Base-by-base conservation (phyloP, 2,888 invertebrate species). In the Gerris lacustris region DNA sequence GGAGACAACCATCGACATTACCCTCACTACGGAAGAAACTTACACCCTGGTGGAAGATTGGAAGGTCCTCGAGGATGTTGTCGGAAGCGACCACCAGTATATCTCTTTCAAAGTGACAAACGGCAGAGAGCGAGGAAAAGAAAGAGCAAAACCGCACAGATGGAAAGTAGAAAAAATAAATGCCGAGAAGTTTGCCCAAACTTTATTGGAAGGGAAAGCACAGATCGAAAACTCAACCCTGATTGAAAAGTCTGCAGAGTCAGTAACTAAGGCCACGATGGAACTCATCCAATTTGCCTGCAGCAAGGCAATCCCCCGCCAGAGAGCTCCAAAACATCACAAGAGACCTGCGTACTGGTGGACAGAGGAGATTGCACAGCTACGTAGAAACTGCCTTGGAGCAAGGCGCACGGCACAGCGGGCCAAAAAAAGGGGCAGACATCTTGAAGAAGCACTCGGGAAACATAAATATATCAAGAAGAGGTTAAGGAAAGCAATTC, bases 11-110 rank as follows among this genome's bases (percentile, higher is more conserved):
- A 9, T 17, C 7, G 64, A 64, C 17, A 31, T 64, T 17, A n/a
- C 64, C 17, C 31, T 64, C 64, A 18, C 17, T 9, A n/a, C 64
- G 6, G 64, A 64, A 31, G 11, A 17, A 7, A 9, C 5, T 2
- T 9, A 18, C 11, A 18, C 2, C 9, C 11, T 7, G 18, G 18
- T n/a, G 18, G 7, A 17, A 9, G 17, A 64, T 18, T 64, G 64
- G 64, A 31, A 17, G 18, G 64, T 64, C 64, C 31, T 64, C 4
- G 64, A 64, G 9, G 64, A 64, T 31, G 11, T n/a, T 18, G 18
- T 17, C 7, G 64, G n/a, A 11, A 64, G 64, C 17, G 64, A 64
- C 18, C 64, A 64, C 64, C 64, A 64, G 18, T 64, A n/a, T 31
- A 64, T 64, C 18, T 9, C 11, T 7, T 64, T 64, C 31, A 9